Conservation (phyloP, 1,140 invertebrate species). For the Pararge aegeria region DNA sequence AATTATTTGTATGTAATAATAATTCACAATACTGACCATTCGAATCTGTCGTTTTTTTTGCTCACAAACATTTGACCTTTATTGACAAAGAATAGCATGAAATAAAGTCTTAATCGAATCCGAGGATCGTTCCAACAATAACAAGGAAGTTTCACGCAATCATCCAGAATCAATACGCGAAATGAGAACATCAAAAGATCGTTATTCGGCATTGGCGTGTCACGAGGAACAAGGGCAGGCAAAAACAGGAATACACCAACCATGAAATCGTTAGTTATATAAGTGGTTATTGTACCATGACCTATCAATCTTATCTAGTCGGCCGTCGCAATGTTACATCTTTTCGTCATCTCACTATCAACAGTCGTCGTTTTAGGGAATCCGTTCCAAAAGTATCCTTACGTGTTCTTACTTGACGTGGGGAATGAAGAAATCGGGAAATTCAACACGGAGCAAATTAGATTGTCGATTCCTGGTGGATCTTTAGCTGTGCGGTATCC, state of each 20-base stretch:
- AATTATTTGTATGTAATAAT: too few relatives aligned
- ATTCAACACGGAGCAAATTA: conserved; percentile 58
- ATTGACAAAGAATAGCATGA: not conserved
- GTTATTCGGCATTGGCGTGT: conserved; percentile 54
- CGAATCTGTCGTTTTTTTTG: not conserved
- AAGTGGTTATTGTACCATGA: conserved; percentile 63
- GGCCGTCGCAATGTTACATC: conserved; percentile 53
- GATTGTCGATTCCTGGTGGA: conserved; percentile 58
- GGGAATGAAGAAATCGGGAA: conserved; percentile 71
- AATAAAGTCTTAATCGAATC: not conserved
- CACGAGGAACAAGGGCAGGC: conserved; percentile 50
- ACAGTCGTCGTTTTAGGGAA: conserved; percentile 36
- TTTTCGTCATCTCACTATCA: conserved; percentile 39
- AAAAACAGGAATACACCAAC: conserved; percentile 59
- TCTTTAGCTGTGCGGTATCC: conserved; percentile 64
- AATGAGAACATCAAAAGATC: conserved; percentile 36
- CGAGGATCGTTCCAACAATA: conserved; percentile 21
- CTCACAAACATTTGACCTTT: not conserved
- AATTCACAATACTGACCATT: too few relatives aligned
- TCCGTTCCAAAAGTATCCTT: conserved; percentile 68
- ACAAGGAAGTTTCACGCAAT: conserved; percentile 40
- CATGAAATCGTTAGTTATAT: conserved; percentile 64
- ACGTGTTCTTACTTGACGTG: conserved; percentile 63
- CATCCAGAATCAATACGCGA: conserved; percentile 35
- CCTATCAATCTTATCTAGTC: conserved; percentile 40